These are phyloP conservation scores for Mormyrus lacerda DNA, from an alignment of 2,113 vertebrate species.

Conservation along the genomic window DNA sequence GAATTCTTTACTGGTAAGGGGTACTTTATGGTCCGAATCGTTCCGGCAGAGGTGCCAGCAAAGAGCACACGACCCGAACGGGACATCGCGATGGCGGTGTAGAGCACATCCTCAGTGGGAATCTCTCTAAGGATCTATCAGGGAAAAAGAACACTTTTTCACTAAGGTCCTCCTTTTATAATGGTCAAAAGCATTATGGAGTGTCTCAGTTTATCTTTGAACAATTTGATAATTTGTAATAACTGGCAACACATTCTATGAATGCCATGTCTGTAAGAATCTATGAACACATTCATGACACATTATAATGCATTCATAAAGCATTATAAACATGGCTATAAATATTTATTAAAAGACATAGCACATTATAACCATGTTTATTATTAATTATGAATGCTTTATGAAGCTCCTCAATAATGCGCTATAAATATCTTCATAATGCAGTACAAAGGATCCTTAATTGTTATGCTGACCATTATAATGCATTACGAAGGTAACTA, in stretches of 20 bases:
- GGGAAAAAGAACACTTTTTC: background rate
- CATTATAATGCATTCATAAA: background rate
- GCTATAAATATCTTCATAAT: background rate
- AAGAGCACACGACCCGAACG: conserved; percentile 73
- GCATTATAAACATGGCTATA: background rate
- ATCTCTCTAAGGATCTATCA: conserved; percentile 74
- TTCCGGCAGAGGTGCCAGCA: conserved; percentile 76
- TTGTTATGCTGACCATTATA: background rate
- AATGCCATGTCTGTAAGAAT: background rate
- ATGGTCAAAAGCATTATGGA: background rate
- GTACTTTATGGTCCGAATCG: conserved; percentile 76
- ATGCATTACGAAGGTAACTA: no score
- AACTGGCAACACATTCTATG: background rate
- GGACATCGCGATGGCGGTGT: conserved; percentile 71
- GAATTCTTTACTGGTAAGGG: conserved; percentile 70
- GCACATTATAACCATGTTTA: background rate
- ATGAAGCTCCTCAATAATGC: background rate
- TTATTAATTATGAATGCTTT: background rate
- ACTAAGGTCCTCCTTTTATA: background rate
- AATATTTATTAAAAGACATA: background rate
- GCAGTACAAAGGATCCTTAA: background rate
- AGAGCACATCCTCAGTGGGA: conserved; percentile 59
- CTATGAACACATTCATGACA: background rate
- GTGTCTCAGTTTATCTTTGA: background rate
- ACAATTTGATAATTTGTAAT: background rate